These are phyloP conservation scores for Drosophila mauritiana DNA, from an alignment of 1,140 invertebrate genomes.

Conservation along the genomic window DNA sequence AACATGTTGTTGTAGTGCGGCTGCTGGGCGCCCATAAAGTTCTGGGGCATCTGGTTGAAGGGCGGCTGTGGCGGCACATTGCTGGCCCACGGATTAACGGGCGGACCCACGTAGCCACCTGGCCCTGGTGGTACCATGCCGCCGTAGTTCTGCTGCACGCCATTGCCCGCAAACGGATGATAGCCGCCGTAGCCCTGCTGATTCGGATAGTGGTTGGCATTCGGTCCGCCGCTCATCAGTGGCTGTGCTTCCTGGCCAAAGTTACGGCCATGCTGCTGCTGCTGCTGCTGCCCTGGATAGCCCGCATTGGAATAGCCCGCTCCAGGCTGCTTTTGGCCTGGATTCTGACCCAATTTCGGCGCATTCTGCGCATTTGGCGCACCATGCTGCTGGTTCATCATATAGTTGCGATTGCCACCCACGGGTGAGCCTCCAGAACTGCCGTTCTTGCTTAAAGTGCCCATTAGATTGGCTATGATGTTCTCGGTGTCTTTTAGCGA, in stretches of 20 bases:
- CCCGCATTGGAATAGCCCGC: neutral
- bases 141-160: constrained; percentile 30
- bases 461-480: constrained; percentile 88
- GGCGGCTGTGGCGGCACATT: constrained; percentile 42
- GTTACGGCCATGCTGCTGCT: constrained; percentile 8
- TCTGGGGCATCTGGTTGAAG: constrained; percentile 39
- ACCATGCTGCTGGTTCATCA: constrained; percentile 23
- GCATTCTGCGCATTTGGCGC: neutral
- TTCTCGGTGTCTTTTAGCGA: constrained; percentile 87
- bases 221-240: constrained; percentile 2
- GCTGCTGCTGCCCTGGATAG: constrained; percentile 25
- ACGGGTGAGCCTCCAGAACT: neutral
- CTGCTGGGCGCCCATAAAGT: constrained; percentile 44
- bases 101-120: constrained; percentile 3
- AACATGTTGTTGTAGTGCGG: constrained; percentile 64
- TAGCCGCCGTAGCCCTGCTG: constrained; percentile 23
- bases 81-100: constrained; percentile 60
- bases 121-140: neutral
- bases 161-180: constrained; percentile 32
- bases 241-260: constrained; percentile 1
- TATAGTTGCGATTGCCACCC: constrained; percentile 64
- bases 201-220: constrained; percentile 14
- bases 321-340: constrained; percentile 1
- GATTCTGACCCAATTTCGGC: neutral
- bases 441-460: constrained; percentile 84